Base-by-base conservation (phyloP, 2,888 invertebrate genomes). In the Leuctra nigra region DNA sequence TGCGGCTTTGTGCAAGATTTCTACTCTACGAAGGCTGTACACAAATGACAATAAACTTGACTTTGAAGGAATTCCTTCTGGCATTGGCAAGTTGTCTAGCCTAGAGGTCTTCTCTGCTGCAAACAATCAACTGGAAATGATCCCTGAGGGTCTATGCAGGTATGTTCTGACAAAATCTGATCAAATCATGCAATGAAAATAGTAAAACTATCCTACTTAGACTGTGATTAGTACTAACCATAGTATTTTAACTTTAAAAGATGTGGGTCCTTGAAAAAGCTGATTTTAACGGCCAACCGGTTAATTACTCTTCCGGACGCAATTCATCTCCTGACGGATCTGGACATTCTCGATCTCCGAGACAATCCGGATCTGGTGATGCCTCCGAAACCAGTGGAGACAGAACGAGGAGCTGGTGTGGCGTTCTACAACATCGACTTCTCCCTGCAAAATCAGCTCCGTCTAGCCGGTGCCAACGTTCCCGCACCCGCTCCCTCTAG, bases 361-460 rank as follows among this genome's bases (percentile, higher is more conserved):
- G 91, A 93, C 64, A 99, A 99, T 78, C 91, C 90, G 0, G 95
- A 96, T 65, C 76, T 99, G 61, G 86, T 96, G 59, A 96, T 99
- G 94, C 99, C 99, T 0, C 93, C 93, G 2, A 97, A 97, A 73
- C 98, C 98, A 0, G 84, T 83, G 14, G 86, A 92, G 70, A 76
- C 83, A 24, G 81, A 86, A 64, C 78, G 84, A 60, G 87, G 90
- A 1, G 79, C 89, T 38, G 92, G 91, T 0, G 73, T 92, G 50
- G 91, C 91, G 69, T 99, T 90, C 74, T 99, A 99, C 72, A 99
- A 99, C 68, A 96, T 99, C 57, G 99, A 99, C 76, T 99, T 99
- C 76, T 96, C 97, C 0, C 77, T 99, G 61, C 93, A 94, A 77
- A 89, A 94, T 66, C 99, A 99, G 72, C 74, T 99, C 55, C 80